Base-by-base conservation (phyloP, 2,797 vertebrate species). In the Serranus cabrilla region DNA sequence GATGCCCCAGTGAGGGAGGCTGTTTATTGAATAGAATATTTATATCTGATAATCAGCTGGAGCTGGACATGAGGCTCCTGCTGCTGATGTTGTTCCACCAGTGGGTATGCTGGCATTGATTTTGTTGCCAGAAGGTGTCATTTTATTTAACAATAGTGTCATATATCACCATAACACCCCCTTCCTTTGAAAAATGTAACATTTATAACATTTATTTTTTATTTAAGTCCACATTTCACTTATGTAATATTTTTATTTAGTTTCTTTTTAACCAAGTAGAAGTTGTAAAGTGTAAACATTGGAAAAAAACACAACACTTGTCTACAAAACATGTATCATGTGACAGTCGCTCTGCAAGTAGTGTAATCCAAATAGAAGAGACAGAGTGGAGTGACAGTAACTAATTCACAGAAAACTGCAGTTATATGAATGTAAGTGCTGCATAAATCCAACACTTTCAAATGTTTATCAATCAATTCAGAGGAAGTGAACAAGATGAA, bases 401-500 rank as follows among this genome's bases (percentile, higher is more conserved):
- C 43, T 52, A 11, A 61, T 63, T 74, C 25, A 62, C 20, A 56
- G 6, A 27, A 20, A 61, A 55, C 1, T 43, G 1, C 2, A 54
- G 5, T 50, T 62, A 43, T 58, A 47, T 71, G 67, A 45, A 52
- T 56, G 50, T 62, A 64, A 64, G 73, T 54, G 12, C 18, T 59
- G 18, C 42, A 43, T 52, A 39, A 74, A 56, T 63, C 5, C 56
- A 31, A 7, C 34, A 17, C 10, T 25, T 74, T 71, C 17, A 76
- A 74, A 55, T 60, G n/a, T 80, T 60, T 76, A 31, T 39, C 56
- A 25, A 18, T 73, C 56, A 71, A 61, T 80, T 75, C 49, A 63
- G 40, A 70, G n/a, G 37, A 80, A 58, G 18, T 43, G 31, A 70
- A 50, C 7, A 58, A 46, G 70, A 87, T 80, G 55, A 76, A 86